phyloP scores from a whole-genome alignment of 2,797 vertebrate genomes.

The Choloepus didactylus region DNA sequence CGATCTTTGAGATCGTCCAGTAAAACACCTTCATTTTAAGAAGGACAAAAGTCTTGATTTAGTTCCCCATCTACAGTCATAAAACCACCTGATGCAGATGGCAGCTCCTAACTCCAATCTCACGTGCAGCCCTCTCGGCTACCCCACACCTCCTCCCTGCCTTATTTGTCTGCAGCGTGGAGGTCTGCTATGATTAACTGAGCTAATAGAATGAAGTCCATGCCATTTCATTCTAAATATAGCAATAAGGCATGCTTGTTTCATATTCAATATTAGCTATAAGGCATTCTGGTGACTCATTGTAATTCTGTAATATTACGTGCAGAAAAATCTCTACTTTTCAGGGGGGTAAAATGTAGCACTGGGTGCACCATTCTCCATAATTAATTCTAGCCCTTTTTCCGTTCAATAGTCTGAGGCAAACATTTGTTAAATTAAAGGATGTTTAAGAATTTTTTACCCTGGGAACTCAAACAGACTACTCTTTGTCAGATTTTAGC shows the following conservation, averaged over 20 bases:
- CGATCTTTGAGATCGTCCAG: not conserved
- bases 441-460: not conserved
- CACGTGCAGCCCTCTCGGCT: not conserved
- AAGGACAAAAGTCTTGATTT: not conserved
- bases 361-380: fast-evolving
- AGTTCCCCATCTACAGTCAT: fast-evolving
- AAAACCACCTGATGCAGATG: too few species aligned
- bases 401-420: not conserved
- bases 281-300: fast-evolving
- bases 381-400: not conserved
- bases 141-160: not conserved
- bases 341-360: not conserved
- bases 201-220: not conserved
- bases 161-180: not conserved
- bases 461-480: fast-evolving
- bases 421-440: not conserved
- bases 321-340: not conserved
- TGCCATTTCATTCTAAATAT: fast-evolving
- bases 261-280: fast-evolving
- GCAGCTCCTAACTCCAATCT: fast-evolving
- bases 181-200: too few species aligned
- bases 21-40: not conserved
- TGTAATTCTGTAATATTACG: not conserved
- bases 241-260: not conserved
- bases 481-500: fast-evolving